phyloP scores from a whole-genome alignment of 53 echinoderm and acorn worm species.

The Antedon mediterranea region DNA sequence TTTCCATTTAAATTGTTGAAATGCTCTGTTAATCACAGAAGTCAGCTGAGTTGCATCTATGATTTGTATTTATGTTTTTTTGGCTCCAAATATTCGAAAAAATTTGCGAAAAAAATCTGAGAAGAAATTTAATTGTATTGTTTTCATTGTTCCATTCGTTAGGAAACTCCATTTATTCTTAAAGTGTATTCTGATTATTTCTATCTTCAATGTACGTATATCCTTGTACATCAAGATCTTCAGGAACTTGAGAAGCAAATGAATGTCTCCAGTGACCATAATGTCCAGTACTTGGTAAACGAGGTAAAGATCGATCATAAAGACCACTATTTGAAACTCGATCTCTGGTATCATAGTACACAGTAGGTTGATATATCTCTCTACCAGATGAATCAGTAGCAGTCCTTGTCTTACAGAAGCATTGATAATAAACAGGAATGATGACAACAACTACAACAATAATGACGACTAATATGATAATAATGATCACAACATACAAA shows the following conservation, averaged over 20 bases:
- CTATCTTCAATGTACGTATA: not conserved
- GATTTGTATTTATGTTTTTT: too few species aligned
- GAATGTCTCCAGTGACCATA: not conserved
- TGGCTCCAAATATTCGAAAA: too few species aligned
- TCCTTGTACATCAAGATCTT: not conserved
- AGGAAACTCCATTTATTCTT: too few species aligned
- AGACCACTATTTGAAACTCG: not conserved
- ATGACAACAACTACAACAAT: not conserved
- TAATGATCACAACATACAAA: not conserved
- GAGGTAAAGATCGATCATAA: not conserved
- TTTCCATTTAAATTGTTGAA: too few species aligned
- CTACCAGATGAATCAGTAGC: not conserved
- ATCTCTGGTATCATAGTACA: not conserved
- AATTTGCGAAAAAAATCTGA: too few species aligned
- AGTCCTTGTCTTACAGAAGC: not conserved
- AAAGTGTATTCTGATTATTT: not conserved
- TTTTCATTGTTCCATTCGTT: too few species aligned
- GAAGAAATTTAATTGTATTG: too few species aligned
- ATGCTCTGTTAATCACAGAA: too few species aligned
- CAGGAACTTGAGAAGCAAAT: not conserved
- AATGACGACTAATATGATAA: not conserved
- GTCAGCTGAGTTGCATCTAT: too few species aligned
- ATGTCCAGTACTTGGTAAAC: not conserved
- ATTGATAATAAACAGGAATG: conserved; percentile 1
- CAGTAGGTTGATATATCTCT: not conserved